These are phyloP conservation scores for Ganaspis sp. DNA, from an alignment of 1,140 invertebrate genomes.

Conservation along the genomic window DNA sequence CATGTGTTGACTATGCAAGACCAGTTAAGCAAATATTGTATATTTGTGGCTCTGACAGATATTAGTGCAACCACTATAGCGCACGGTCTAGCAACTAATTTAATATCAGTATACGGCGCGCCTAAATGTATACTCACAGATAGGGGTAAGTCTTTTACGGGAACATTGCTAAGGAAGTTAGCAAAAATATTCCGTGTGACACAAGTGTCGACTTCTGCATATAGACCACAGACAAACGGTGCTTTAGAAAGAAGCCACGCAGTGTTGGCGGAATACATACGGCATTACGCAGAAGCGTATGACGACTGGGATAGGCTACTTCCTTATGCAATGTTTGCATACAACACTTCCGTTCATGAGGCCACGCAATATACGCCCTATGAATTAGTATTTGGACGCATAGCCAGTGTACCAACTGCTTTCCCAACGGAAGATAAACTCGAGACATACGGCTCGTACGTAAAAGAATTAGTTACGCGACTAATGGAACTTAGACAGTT, in stretches of 20 bases:
- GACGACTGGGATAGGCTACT: background rate
- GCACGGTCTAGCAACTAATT: background rate
- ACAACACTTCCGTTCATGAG: background rate
- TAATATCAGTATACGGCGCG: background rate
- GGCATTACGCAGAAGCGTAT: background rate
- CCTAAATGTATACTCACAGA: background rate
- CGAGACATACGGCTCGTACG: too few species aligned
- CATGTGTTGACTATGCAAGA: slow-evolving; percentile 63
- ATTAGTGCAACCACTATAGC: background rate
- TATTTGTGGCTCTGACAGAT: background rate
- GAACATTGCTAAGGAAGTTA: background rate
- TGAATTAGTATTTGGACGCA: slow-evolving; percentile 63
- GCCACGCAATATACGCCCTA: background rate
- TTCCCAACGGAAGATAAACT: too few species aligned
- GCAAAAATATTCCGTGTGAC: background rate
- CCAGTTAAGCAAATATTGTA: slow-evolving; percentile 58
- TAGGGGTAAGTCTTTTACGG: background rate
- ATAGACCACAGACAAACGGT: background rate
- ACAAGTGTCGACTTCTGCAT: background rate
- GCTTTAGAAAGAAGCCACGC: background rate
- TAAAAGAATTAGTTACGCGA: too few species aligned
- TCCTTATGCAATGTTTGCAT: background rate
- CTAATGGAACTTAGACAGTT: too few species aligned
- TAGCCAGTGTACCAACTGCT: too few species aligned
- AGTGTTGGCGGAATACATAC: background rate